Conservation (phyloP, 2,113 vertebrate genomes). For the Eretmochelys imbricata region DNA sequence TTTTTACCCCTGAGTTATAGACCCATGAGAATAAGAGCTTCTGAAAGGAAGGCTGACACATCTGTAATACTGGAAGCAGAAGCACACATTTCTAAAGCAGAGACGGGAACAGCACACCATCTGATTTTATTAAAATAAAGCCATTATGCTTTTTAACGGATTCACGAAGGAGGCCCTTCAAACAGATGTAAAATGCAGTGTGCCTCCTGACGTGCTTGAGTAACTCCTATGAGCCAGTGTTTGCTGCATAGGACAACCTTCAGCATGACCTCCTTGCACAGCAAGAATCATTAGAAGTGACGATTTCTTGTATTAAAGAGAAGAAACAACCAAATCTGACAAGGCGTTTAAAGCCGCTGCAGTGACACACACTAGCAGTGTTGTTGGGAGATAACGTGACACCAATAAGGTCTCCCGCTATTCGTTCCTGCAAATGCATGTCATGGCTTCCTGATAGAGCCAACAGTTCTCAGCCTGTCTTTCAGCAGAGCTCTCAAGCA, state of each 20-base stretch:
- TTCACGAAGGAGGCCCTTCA: neutral
- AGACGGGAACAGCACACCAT: neutral
- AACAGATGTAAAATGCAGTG: neutral
- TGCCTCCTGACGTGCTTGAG: neutral
- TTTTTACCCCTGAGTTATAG: neutral
- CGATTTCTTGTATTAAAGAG: conserved; percentile 3
- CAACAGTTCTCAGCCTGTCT: neutral
- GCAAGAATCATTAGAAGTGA: neutral
- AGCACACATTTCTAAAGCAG: neutral
- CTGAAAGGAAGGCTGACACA: neutral
- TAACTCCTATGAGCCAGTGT: neutral
- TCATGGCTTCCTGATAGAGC: neutral
- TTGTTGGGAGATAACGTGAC: neutral
- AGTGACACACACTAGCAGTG: neutral
- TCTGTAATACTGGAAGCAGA: neutral
- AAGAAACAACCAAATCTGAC: neutral
- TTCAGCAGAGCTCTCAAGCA: neutral
- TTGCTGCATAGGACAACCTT: neutral
- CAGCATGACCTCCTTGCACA: neutral
- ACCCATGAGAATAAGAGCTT: conserved; percentile 1
- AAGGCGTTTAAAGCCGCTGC: neutral
- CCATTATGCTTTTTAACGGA: neutral
- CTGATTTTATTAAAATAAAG: neutral
- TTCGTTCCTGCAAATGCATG: neutral
- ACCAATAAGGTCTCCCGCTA: neutral